Base-by-base conservation (phyloP, 2,888 invertebrate genomes). In the Cheilosia soror region DNA sequence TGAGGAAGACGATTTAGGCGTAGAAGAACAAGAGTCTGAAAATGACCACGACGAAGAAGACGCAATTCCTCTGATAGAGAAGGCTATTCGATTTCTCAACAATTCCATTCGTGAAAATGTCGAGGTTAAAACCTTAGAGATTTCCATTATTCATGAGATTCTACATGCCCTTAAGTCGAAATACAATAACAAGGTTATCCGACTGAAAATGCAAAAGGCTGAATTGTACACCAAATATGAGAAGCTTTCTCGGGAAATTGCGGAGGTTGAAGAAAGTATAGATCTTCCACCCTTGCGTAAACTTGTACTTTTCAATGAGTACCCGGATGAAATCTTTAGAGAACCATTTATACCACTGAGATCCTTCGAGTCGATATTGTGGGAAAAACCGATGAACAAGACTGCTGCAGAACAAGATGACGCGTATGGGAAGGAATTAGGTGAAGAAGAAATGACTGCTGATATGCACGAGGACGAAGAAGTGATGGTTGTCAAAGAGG, bases 251-350 rank as follows among this genome's bases (percentile, higher is more conserved):
- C 20, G 51, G 2, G 76, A 81, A 0, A 33, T 71, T 0, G n/a
- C 25, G 2, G 7, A 20, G 1, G 13, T 20, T 2, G 80, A 33
- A n/a, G 57, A 92, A 83, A 92, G 91, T 0, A 40, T 84, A 40
- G 65, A 78, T 15, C 72, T 91, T 13, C 85, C 68, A 4, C 7
- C 79, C 0, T 88, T 91, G 33, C 88, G 88, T 1, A 81, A 88
- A 27, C 88, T 90, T 5, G 79, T 90, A 33, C 68, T 88, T 66
- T 88, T 89, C 5, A 40, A 83, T 1, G 92, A 92, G 77, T 90
- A 90, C 79, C 92, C 92, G 0, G 92, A 92, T 55, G 55, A 88
- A 1, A 91, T 90, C 87, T 88, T 92, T 0, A 86, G 88, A 5
- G 91, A 90, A 71, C 88, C 85, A 0, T 85, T 85, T 11, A 76